Percentiles rank a stretch among this genome's conserved stretches.
Conservation (phyloP, 2,113 vertebrate species). For the Petrocephalus microphthalmus region DNA sequence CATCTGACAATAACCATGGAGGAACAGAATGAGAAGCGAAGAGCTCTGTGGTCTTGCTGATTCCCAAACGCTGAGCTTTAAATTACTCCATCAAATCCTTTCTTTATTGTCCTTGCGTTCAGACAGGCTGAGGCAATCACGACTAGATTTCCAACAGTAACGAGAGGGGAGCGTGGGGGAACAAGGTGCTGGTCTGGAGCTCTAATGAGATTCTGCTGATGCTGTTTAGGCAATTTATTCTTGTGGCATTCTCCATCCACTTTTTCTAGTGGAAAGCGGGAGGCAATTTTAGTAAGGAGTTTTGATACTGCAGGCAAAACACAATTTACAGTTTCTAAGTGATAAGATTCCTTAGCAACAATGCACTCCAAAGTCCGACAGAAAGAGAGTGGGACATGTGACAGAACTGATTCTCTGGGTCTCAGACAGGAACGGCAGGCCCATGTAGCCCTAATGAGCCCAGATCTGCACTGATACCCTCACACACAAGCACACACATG, state of each 20-base stretch:
- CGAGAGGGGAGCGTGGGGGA: conserved; percentile 26
- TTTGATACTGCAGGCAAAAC: conserved; percentile 31
- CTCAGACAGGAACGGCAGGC: too few relatives aligned
- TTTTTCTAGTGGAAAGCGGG: conserved; percentile 30
- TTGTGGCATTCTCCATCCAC: conserved; percentile 31
- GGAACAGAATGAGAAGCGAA: not conserved
- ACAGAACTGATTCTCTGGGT: not conserved
- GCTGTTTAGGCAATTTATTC: conserved; percentile 48
- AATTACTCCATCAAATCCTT: conserved; percentile 8
- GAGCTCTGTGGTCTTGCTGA: not conserved
- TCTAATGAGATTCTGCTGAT: conserved; percentile 50
- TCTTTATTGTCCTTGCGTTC: not conserved
- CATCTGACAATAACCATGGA: not conserved
- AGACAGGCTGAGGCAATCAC: conserved; percentile 13
- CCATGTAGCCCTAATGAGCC: not conserved
- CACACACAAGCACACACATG: not conserved
- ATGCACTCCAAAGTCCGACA: not conserved
- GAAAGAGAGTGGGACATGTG: not conserved
- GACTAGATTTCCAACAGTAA: conserved; percentile 14
- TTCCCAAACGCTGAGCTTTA: not conserved
- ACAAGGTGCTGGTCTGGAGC: conserved; percentile 37
- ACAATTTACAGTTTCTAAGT: not conserved
- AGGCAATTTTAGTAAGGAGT: conserved; percentile 46
- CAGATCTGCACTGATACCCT: not conserved
- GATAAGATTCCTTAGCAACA: not conserved